Evolutionary conservation across 2,888 invertebrate genomes (phyloP), one percentile per base, ranked within the genome.

Genomic region (Diarsia rubi): DNA sequence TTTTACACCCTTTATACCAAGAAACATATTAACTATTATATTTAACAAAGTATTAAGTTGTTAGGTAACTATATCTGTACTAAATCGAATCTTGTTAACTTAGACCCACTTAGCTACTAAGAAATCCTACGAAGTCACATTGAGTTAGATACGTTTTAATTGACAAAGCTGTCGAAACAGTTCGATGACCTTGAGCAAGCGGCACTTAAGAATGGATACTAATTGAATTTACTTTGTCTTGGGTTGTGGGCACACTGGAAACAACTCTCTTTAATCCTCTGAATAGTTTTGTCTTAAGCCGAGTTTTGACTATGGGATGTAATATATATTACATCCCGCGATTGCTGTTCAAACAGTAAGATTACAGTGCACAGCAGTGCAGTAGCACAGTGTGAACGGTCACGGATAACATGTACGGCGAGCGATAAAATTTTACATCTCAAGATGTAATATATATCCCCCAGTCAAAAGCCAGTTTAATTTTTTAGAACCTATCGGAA

Each of bases 151-250:
- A 73, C 54, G 52, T 31, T 72, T 73, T 67, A 76, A 76, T 75
- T 75, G 75, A 76, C 44, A 49, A n/a, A 57, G 54, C 69, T 72
- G 52, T 54, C 65, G 66, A 77, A 63, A 72, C 45, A 27, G 57
- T 57, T 57, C 63, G 44, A 27, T n/a, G 14, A 47, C 60, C 78
- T 67, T 73, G 54, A 76, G 60, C 68, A 44, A 70, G 27, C 59
- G 44, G 44, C 78, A 60, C 54, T 78, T 72, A 47, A 66, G 67
- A 54, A 49, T 67, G 9, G 54, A 73, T 37, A 82, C 60, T 82
- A 70, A 78, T 81, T 64, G 67, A 69, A 64, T 78, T 77, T 63
- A 62, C 44, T 66, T 69, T 69, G 42, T 52, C 24, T 69, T 59
- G 42, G 14, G 54, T 19, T 8, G 27, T 75, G 6, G 1, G n/a